Base-by-base conservation (phyloP, 2,888 invertebrate species). In the Ectobius pallidus region DNA sequence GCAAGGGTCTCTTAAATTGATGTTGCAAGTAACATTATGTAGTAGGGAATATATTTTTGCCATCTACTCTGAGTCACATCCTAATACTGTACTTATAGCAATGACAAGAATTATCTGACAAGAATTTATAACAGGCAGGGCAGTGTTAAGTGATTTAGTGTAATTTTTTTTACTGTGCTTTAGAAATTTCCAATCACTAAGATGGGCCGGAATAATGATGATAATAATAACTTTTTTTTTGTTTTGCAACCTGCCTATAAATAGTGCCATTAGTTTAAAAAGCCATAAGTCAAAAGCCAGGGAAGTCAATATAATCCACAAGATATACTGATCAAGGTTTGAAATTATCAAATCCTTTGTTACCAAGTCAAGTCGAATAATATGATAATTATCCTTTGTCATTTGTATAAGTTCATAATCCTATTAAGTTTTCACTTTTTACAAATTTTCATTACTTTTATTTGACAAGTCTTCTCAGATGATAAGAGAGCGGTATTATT, bases 241-340 rank as follows among this genome's bases (percentile, higher is more conserved):
- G n/a, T n/a, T n/a, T 32, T 58, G 58, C n/a, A 58, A 25, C 58
- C 58, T 58, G 58, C 58, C 58, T 58, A 58, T 58, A 58, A 58
- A 58, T 58, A 58, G 58, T 58, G 58, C 58, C 58, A 58, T 58
- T 58, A 58, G 22, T 52, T 61, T 46, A 46, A 68, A 68, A 49
- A 44, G 49, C 67, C 67, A 25, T 44, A 68, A 68, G 67, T 68
- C 67, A 68, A 46, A 68, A 68, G 67, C 67, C 49, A 42, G 30
- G 65, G 46, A 68, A 46, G 44, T 63, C 58, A 30, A 30, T 58
- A 58, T 58, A 20, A 65, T 42, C 69, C 52, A 55, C 39, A 30
- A 58, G 69, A 42, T 58, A 58, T 69, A 69, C 69, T 69, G 69
- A 69, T 69, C 69, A 69, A 22, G 20, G 69, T 58, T 69, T 69